Evolutionary conservation across 2,797 vertebrate genomes (phyloP).

Genomic region (Anolis apletophallus): DNA sequence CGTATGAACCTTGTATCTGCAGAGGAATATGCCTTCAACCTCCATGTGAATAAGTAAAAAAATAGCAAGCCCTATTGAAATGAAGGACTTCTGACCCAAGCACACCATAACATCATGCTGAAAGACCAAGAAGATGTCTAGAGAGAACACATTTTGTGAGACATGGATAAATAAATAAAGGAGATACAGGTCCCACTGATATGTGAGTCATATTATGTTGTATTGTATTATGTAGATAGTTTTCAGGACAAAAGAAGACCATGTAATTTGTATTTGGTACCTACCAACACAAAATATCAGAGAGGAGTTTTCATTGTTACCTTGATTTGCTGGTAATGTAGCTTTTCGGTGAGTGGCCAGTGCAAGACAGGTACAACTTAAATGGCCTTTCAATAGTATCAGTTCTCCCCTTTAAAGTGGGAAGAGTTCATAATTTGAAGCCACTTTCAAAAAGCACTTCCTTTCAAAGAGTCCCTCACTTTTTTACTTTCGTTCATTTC

Average conservation of each 20-base stretch:
- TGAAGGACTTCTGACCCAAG: no score
- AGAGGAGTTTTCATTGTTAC: background rate
- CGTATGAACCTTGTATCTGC: no score
- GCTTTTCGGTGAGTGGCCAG: background rate
- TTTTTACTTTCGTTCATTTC: background rate
- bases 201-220: no score
- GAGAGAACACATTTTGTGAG: no score
- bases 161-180: no score
- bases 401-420: background rate
- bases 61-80: no score
- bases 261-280: background rate
- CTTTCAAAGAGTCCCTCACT: background rate
- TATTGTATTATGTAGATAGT: background rate
- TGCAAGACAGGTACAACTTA: background rate
- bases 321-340: background rate
- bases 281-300: background rate
- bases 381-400: background rate
- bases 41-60: no score
- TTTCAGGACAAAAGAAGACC: background rate
- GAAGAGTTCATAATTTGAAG: no score
- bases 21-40: no score
- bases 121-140: no score
- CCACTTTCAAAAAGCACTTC: background rate
- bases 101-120: no score
- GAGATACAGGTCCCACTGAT: no score